These are phyloP conservation scores for Caranx melampygus DNA, from an alignment of 2,113 vertebrate species.

Conservation along the genomic window DNA sequence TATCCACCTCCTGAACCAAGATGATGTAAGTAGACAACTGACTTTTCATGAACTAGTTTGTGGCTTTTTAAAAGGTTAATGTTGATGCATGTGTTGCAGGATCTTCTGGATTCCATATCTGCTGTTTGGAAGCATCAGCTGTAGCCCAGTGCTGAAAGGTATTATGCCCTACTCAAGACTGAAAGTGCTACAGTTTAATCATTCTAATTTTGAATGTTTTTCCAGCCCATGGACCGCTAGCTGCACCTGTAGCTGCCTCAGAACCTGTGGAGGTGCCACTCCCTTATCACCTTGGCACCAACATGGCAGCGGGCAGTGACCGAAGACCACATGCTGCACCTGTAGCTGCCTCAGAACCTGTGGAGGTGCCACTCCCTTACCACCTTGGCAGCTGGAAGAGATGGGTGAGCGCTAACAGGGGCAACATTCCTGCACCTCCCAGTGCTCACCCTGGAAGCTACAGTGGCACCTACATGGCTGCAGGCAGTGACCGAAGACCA, in stretches of 20 bases:
- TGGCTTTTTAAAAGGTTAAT: neutral
- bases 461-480: too few species aligned
- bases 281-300: too few species aligned
- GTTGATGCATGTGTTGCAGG: neutral
- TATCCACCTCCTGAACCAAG: neutral
- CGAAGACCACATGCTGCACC: too few species aligned
- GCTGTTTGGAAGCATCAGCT: slow-evolving; percentile 30
- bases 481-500: too few species aligned
- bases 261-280: too few species aligned
- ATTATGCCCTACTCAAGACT: neutral
- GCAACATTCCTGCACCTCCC: neutral
- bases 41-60: neutral
- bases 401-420: too few species aligned
- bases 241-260: neutral
- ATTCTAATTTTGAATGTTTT: neutral
- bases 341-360: neutral
- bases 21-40: slow-evolving; percentile 25
- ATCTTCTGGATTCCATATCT: slow-evolving; percentile 41
- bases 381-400: too few species aligned
- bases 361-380: too few species aligned
- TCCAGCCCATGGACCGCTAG: too few species aligned
- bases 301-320: too few species aligned
- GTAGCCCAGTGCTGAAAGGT: neutral
- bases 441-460: too few species aligned
- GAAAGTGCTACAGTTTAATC: neutral